These are phyloP conservation scores for Istiophorus platypterus DNA, from an alignment of 2,113 vertebrate genomes.

Conservation along the genomic window DNA sequence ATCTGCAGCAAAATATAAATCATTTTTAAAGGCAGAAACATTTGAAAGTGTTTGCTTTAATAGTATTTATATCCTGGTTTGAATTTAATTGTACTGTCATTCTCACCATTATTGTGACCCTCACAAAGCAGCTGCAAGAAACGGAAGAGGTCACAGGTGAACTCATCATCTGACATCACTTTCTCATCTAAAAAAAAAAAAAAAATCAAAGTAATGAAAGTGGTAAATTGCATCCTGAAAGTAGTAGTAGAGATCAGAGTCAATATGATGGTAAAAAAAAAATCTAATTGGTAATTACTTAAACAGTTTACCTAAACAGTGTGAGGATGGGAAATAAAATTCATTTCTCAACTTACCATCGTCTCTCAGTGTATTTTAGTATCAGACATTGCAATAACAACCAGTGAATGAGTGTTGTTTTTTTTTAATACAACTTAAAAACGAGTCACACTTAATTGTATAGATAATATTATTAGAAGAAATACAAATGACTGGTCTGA, in stretches of 20 bases:
- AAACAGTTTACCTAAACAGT: slow-evolving; percentile 20
- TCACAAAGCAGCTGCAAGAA: slow-evolving; percentile 95
- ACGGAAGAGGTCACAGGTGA: slow-evolving; percentile 95
- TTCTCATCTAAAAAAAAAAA: slow-evolving; percentile 89
- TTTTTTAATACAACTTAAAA: slow-evolving; percentile 19
- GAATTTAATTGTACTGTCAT: not conserved
- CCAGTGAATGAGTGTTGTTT: slow-evolving; percentile 11
- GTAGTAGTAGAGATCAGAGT: not conserved
- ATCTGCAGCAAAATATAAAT: slow-evolving; percentile 79
- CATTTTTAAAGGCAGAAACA: not conserved
- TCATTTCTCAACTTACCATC: slow-evolving; percentile 50
- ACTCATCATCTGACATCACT: slow-evolving; percentile 96
- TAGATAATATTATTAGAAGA: slow-evolving; percentile 28
- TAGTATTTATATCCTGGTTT: not conserved
- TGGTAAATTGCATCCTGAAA: not conserved
- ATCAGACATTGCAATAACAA: slow-evolving; percentile 38
- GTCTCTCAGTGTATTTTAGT: slow-evolving; percentile 44
- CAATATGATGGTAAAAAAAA: not conserved
- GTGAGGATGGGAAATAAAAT: slow-evolving; percentile 18
- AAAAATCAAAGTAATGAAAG: slow-evolving; percentile 15
- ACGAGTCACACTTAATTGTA: not conserved
- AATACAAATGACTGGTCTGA: slow-evolving; percentile 29
- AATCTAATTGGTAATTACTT: slow-evolving; percentile 4
- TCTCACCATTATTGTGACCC: slow-evolving; percentile 94
- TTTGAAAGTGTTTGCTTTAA: not conserved